Conservation (phyloP, 2,888 invertebrate species). For the Apotomis turbidana region DNA sequence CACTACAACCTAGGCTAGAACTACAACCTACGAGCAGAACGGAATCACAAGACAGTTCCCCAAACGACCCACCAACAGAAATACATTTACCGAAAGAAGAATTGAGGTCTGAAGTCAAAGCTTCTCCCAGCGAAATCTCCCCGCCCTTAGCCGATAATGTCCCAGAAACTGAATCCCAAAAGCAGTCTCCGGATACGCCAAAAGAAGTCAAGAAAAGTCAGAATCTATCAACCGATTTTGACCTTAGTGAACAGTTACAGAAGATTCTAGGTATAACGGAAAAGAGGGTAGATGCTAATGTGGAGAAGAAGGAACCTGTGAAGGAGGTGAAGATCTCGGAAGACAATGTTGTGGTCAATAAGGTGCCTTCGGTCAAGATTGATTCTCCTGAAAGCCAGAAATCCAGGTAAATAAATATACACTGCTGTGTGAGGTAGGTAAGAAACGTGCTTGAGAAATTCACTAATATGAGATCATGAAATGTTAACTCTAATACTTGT, state of each 20-base stretch:
- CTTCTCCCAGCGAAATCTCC: slow-evolving; percentile 78
- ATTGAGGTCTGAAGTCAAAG: slow-evolving; percentile 64
- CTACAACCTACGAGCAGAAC: slow-evolving; percentile 64
- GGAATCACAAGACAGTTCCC: slow-evolving; percentile 74
- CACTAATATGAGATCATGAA: too few species aligned
- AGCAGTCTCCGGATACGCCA: slow-evolving; percentile 75
- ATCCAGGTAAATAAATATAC: slow-evolving; percentile 58
- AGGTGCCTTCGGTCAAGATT: slow-evolving; percentile 78
- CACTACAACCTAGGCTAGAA: slow-evolving; percentile 69
- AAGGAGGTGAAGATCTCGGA: slow-evolving; percentile 76
- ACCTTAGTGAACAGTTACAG: slow-evolving; percentile 78
- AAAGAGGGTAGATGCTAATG: slow-evolving; percentile 65
- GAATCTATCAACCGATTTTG: slow-evolving; percentile 79
- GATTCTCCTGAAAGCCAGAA: slow-evolving; percentile 78
- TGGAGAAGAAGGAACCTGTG: slow-evolving; percentile 69
- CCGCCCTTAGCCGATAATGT: slow-evolving; percentile 69
- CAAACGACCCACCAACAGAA: slow-evolving; percentile 77
- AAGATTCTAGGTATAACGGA: slow-evolving; percentile 80
- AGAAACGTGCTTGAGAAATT: too few species aligned
- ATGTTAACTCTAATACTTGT: too few species aligned
- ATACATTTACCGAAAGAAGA: slow-evolving; percentile 73
- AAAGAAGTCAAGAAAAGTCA: slow-evolving; percentile 80
- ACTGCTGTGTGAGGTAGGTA: too few species aligned
- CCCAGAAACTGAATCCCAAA: slow-evolving; percentile 68
- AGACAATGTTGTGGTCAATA: slow-evolving; percentile 57